phyloP scores from a whole-genome alignment of 2,888 invertebrate genomes.

The Aphodius granarius region DNA sequence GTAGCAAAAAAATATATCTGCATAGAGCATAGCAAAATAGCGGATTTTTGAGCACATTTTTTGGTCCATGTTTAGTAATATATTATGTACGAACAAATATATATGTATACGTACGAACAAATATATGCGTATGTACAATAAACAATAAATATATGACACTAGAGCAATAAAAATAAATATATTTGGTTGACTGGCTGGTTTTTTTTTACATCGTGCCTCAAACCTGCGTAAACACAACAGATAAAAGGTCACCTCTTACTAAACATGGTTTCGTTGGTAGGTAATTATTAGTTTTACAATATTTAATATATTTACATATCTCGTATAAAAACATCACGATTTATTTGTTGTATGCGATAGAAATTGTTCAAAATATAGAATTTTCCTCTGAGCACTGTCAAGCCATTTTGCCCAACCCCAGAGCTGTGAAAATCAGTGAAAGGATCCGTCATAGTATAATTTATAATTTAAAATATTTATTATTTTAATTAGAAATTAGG shows the following conservation, averaged over 20 bases:
- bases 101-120: slow-evolving; percentile 21
- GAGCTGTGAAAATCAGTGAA: not conserved
- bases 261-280: slow-evolving; percentile 38
- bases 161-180: slow-evolving; percentile 31
- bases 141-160: slow-evolving; percentile 37
- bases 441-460: slow-evolving; percentile 10
- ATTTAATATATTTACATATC: slow-evolving; percentile 20
- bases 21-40: slow-evolving; percentile 37
- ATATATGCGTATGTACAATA: slow-evolving; percentile 29
- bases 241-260: slow-evolving; percentile 26
- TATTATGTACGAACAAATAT: slow-evolving; percentile 21
- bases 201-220: not conserved
- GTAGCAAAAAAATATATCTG: slow-evolving; percentile 38
- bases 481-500: not conserved
- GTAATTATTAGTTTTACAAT: slow-evolving; percentile 24
- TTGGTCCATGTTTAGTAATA: slow-evolving; percentile 40
- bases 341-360: slow-evolving; percentile 24
- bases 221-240: not conserved
- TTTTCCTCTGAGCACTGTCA: slow-evolving; percentile 26
- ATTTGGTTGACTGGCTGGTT: slow-evolving; percentile 34
- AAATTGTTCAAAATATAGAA: slow-evolving; percentile 24
- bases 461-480: not conserved
- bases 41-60: slow-evolving; percentile 39
- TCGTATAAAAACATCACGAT: slow-evolving; percentile 28
- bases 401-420: slow-evolving; percentile 6